phyloP scores from a whole-genome alignment of 2,888 invertebrate genomes.

The Oligia fasciuncula region DNA sequence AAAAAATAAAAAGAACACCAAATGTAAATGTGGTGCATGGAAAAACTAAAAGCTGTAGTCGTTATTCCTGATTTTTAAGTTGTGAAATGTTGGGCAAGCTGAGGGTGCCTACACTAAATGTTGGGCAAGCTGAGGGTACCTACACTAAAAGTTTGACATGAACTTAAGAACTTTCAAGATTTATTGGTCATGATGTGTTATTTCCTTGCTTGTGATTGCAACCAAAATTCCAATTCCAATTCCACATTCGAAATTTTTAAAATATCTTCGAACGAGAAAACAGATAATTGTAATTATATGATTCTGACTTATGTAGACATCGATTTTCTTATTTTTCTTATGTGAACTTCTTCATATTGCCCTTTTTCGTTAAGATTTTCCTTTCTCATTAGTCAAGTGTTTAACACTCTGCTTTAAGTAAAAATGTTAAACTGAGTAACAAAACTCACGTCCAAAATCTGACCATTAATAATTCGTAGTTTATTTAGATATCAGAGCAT shows the following conservation, averaged over 20 bases:
- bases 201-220: background rate
- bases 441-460: background rate
- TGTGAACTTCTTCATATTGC: background rate
- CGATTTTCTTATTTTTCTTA: background rate
- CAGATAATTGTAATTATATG: too few species aligned
- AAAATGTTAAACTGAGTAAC: background rate
- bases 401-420: background rate
- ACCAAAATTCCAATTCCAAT: background rate
- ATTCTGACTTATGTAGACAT: background rate
- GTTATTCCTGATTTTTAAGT: background rate
- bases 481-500: background rate
- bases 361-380: background rate
- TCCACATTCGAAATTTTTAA: background rate
- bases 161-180: background rate
- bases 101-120: background rate
- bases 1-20: background rate
- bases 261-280: background rate
- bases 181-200: background rate
- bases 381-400: too few species aligned
- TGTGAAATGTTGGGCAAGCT: background rate
- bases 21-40: background rate
- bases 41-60: background rate
- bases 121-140: background rate
- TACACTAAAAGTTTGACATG: background rate
- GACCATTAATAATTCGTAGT: background rate